Percentiles rank a stretch among this genome's conserved stretches.
Conservation (phyloP, 35 echinoderm and acorn worm species). For the Ophioderma brevispina region DNA sequence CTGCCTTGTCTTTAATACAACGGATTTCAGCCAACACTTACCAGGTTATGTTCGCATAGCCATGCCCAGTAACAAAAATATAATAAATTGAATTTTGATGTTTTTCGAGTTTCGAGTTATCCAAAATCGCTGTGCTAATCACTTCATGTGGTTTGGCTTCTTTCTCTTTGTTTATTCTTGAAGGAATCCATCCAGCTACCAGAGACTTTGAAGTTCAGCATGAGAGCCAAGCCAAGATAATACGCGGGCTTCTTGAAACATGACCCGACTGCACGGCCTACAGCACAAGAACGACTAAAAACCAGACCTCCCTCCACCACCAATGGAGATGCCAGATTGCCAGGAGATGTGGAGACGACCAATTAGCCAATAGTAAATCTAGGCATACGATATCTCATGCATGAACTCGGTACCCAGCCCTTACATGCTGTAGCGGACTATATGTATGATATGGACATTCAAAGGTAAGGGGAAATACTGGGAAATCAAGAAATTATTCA, state of each 20-base stretch:
- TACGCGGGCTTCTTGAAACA: slow-evolving; percentile 91
- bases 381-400: slow-evolving; percentile 74
- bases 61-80: too few relatives aligned
- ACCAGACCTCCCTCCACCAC: slow-evolving; percentile 80
- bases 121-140: too few relatives aligned
- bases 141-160: too few relatives aligned
- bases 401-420: slow-evolving; percentile 67
- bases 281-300: slow-evolving; percentile 76
- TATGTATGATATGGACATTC: slow-evolving; percentile 89
- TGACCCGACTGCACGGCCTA: slow-evolving; percentile 80
- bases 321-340: slow-evolving; percentile 84
- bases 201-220: slow-evolving; percentile 66
- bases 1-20: too few relatives aligned
- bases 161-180: too few relatives aligned
- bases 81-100: too few relatives aligned
- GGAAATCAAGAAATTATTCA: too few relatives aligned
- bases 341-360: slow-evolving; percentile 90
- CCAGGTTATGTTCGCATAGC: too few relatives aligned
- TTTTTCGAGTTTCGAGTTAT: too few relatives aligned
- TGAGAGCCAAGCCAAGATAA: slow-evolving; percentile 45
- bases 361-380: slow-evolving; percentile 80
- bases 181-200: slow-evolving; percentile 93
- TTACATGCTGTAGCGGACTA: slow-evolving; percentile 65
- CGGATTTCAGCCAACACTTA: too few relatives aligned
- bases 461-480: slow-evolving; percentile 78